Percentiles rank a stretch among this genome's conserved stretches.
phyloP scores from a whole-genome alignment of 2,113 vertebrate genomes.

The Excalfactoria chinensis region DNA sequence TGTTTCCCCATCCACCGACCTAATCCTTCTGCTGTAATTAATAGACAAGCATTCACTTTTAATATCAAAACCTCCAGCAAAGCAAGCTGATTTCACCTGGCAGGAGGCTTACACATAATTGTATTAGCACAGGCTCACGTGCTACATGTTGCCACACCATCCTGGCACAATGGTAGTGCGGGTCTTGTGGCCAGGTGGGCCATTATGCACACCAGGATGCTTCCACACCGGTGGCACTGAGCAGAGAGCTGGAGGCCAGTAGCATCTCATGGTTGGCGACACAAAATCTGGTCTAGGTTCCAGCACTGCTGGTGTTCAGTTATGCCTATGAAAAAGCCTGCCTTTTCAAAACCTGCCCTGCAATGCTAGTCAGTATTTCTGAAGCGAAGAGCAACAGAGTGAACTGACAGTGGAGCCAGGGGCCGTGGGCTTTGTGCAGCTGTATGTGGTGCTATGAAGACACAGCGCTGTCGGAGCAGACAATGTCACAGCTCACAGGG shows the following conservation, averaged over 20 bases:
- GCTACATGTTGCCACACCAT: accelerated
- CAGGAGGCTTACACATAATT: accelerated
- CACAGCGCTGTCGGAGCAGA: neutral
- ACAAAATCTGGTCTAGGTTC: neutral
- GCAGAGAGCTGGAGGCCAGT: neutral
- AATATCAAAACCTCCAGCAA: neutral
- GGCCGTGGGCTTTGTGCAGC: neutral
- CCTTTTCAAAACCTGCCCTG: neutral
- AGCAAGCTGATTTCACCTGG: neutral
- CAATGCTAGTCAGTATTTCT: neutral
- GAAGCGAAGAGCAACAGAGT: neutral
- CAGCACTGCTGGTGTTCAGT: neutral
- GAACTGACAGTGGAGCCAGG: neutral
- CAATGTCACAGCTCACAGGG: neutral
- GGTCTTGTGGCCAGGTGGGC: neutral
- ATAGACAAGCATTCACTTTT: neutral
- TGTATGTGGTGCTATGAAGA: neutral
- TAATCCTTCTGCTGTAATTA: neutral
- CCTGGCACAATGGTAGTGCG: accelerated
- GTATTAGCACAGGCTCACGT: neutral
- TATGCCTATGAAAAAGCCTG: neutral
- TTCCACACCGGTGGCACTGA: accelerated
- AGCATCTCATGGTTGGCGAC: neutral
- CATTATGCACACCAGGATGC: neutral
- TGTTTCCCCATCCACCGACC: neutral